These are phyloP conservation scores for Sebastes hopkinsi DNA, from an alignment of 2,797 vertebrate species.

Conservation along the genomic window DNA sequence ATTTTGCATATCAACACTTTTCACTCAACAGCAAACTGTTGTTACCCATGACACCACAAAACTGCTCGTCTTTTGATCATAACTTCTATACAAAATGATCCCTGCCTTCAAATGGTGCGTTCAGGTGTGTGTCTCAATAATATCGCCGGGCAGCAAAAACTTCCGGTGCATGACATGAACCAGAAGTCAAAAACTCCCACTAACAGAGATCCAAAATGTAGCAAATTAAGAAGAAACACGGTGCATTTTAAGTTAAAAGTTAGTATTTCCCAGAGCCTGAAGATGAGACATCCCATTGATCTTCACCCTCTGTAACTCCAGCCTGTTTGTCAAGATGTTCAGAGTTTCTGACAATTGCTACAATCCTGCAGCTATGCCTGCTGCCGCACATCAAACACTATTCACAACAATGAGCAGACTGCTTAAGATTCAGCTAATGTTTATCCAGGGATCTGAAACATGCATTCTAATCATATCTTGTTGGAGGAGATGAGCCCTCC, in stretches of 20 bases:
- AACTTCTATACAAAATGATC: conserved; percentile 15
- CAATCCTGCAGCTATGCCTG: conserved; percentile 53
- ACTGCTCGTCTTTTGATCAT: conserved; percentile 12
- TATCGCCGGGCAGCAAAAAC: conserved; percentile 2
- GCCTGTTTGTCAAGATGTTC: conserved; percentile 65
- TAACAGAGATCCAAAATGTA: conserved; percentile 10
- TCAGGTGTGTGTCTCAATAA: conserved; percentile 20
- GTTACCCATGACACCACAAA: neutral
- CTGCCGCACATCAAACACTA: conserved; percentile 52
- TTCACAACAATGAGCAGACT: conserved; percentile 54
- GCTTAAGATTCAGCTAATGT: conserved; percentile 58
- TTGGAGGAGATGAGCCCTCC: conserved; percentile 14
- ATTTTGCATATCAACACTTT: conserved; percentile 19
- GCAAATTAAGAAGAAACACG: conserved; percentile 42
- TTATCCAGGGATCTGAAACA: conserved; percentile 43
- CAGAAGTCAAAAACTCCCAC: neutral
- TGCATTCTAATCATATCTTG: conserved; percentile 48
- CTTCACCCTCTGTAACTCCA: conserved; percentile 36
- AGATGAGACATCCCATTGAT: conserved; percentile 55
- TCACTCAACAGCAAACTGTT: neutral
- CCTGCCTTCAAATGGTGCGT: conserved; percentile 23
- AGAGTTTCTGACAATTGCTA: conserved; percentile 62
- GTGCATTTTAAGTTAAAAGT: conserved; percentile 45
- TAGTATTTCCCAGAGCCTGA: conserved; percentile 30
- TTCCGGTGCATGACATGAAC: conserved; percentile 7